A percentile compares a stretch with the other conserved stretches of the same genome.
Conservation (phyloP, 2,113 vertebrate genomes). For the Amazona guildingii region DNA sequence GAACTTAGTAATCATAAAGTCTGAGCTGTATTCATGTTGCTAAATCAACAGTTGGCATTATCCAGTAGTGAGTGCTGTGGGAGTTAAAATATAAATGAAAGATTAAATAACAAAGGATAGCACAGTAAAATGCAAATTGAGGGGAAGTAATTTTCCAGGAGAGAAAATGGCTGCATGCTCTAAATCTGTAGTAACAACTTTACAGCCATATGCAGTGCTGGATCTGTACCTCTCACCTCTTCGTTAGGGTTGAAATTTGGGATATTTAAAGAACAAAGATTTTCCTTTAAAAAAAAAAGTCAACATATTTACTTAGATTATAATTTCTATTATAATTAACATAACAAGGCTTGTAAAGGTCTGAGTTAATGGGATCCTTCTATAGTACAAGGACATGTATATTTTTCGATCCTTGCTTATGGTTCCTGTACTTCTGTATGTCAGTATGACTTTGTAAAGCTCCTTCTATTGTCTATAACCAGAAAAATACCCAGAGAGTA, state of each 20-base stretch:
- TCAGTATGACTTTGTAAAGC: not conserved
- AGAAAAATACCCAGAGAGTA: not conserved
- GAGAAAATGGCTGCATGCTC: not conserved
- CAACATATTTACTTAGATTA: not conserved
- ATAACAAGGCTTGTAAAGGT: not conserved
- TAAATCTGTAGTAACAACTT: slow-evolving; percentile 21
- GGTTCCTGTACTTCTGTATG: not conserved
- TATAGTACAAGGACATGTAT: not conserved
- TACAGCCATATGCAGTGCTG: not conserved
- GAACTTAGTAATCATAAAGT: slow-evolving; percentile 46
- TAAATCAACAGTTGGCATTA: slow-evolving; percentile 62
- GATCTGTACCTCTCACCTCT: not conserved
- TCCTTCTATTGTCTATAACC: not conserved
- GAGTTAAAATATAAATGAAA: slow-evolving; percentile 55
- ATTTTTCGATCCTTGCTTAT: not conserved
- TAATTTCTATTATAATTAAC: not conserved
- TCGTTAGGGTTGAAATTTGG: not conserved
- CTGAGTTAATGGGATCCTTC: not conserved
- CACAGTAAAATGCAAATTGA: slow-evolving; percentile 37
- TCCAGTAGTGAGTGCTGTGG: not conserved
- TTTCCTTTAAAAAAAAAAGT: not conserved
- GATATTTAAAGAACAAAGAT: not conserved
- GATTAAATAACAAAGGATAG: not conserved
- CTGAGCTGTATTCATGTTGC: slow-evolving; percentile 43
- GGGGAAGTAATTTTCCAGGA: slow-evolving; percentile 29